Base-by-base conservation (phyloP, 1,140 invertebrate genomes). In the Amphibalanus amphitrite region DNA sequence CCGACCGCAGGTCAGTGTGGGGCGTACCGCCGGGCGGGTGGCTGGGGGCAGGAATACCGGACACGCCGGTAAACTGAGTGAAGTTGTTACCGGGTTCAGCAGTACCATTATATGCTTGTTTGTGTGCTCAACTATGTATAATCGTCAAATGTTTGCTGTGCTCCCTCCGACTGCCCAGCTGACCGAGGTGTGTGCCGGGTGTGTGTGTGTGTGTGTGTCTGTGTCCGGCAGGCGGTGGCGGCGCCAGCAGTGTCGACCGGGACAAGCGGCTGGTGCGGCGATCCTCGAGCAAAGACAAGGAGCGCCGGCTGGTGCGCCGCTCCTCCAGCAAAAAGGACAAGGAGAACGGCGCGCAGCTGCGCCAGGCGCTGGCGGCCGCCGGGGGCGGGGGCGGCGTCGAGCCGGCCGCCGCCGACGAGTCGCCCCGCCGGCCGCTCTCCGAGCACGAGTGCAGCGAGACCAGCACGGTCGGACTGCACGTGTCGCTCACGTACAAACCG, bases 201-300 rank as follows among this genome's bases (percentile, higher is more conserved):
- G n/a, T n/a, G 69, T n/a, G 33, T 33, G 30, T 28, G 28, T 40
- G 6, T 69, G 65, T 70, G 25, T 70, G 4, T 15, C 74, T 68
- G 69, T 70, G 70, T 75, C 47, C 71, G 79, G 81, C 80, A 28
- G 76, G 80, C 65, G 85, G 86, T 74, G 78, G 88, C 74, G 88
- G 86, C 74, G 83, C 85, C 67, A 88, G 87, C 78, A 86, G 86
- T 28, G 87, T 88, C 77, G 87, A 86, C 25, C 83, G 88, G 68
- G 84, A 85, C 75, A 87, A 87, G 75, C 82, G 85, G 74, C 83
- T 86, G 77, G 76, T 88, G 4, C 82, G 86, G 20, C 81, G 88
- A 71, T 83, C 83, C 13, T 87, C 86, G 25, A 86, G 85, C 26
- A 84, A 86, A 75, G 86, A 88, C 73, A 88, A 88, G 76, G 85